Conservation (phyloP, 2,797 vertebrate species). For the Thamnophis elegans region DNA sequence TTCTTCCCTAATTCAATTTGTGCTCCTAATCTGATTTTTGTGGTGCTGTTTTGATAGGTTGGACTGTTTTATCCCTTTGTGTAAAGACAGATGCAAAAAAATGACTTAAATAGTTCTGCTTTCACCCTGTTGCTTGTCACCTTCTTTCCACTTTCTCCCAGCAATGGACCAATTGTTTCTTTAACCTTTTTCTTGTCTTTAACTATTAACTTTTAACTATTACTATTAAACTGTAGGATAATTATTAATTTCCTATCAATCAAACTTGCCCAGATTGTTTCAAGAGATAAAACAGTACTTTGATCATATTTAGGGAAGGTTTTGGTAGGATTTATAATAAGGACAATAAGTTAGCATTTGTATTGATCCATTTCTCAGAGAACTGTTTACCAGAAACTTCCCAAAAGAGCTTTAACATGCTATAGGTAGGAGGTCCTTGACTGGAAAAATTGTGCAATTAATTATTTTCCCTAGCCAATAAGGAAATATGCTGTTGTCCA, state of each 20-base stretch:
- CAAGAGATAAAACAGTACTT: background rate
- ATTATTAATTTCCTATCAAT: background rate
- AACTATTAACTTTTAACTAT: too few relatives aligned
- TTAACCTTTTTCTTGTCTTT: too few relatives aligned
- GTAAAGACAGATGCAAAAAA: too few relatives aligned
- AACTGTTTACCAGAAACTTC: background rate
- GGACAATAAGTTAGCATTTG: background rate
- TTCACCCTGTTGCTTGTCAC: too few relatives aligned
- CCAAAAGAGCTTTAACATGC: background rate
- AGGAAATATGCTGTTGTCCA: background rate
- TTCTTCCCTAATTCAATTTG: too few relatives aligned
- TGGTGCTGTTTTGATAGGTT: too few relatives aligned
- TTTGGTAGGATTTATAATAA: background rate
- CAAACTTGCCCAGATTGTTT: background rate
- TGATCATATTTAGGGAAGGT: background rate
- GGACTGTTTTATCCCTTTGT: too few relatives aligned
- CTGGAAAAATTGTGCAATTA: background rate
- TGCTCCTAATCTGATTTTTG: too few relatives aligned
- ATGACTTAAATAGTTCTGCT: too few relatives aligned
- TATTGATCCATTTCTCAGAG: background rate
- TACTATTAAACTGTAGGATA: background rate
- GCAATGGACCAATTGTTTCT: too few relatives aligned
- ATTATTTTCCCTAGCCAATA: background rate
- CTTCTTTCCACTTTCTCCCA: too few relatives aligned
- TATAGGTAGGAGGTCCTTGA: background rate